A percentile compares a stretch with the other conserved stretches of the same genome.
Evolutionary conservation across 2,797 vertebrate species (phyloP).

Genomic region (Rallus crepitans): DNA sequence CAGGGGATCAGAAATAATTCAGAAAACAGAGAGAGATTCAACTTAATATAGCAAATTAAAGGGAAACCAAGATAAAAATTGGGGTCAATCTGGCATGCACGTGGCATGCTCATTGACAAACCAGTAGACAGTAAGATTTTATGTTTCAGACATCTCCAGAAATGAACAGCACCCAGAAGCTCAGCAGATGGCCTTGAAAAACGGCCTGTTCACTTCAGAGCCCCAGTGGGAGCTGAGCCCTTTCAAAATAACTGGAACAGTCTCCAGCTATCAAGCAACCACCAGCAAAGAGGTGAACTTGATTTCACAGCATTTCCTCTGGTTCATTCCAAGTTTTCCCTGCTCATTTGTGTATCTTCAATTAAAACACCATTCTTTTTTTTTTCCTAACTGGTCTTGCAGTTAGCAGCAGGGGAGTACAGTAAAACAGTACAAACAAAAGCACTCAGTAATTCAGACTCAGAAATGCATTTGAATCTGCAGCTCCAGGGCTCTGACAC

Average conservation of each 20-base stretch:
- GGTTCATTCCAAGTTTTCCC: constrained; percentile 29
- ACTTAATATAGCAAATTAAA: constrained; percentile 37
- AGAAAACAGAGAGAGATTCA: constrained; percentile 14
- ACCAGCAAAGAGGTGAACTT: constrained; percentile 23
- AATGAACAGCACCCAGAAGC: constrained; percentile 43
- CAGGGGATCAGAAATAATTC: constrained; percentile 45
- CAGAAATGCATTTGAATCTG: background rate
- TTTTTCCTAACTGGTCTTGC: background rate
- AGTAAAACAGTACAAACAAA: background rate
- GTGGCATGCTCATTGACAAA: background rate
- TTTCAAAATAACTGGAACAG: constrained; percentile 44
- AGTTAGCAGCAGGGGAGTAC: background rate
- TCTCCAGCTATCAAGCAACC: background rate
- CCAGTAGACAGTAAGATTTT: constrained; percentile 4
- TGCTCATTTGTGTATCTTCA: constrained; percentile 10
- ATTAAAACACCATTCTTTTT: background rate
- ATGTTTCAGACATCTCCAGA: constrained; percentile 27
- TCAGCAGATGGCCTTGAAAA: constrained; percentile 59
- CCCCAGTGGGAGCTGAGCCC: constrained; percentile 26
- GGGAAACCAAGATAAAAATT: constrained; percentile 39
- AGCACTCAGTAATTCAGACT: background rate
- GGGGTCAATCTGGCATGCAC: constrained; percentile 4
- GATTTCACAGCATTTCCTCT: constrained; percentile 21
- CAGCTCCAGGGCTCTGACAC: background rate
- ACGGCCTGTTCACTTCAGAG: background rate